phyloP scores from a whole-genome alignment of 2,888 invertebrate genomes.

The Nematopogon swammerdamellus region DNA sequence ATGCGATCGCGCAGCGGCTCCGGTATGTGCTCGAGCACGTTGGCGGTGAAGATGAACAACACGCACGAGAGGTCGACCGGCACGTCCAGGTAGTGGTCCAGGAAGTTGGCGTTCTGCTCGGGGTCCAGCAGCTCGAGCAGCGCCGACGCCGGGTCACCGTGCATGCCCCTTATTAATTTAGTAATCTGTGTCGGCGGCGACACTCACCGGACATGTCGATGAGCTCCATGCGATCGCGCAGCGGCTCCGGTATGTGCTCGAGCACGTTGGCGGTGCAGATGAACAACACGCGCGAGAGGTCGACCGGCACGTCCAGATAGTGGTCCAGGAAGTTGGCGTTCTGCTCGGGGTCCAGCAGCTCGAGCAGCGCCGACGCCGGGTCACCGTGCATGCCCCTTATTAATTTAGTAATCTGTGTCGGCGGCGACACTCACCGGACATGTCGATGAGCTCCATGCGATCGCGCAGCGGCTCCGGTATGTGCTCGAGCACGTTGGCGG shows the following conservation, averaged over 20 bases:
- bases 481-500: slow-evolving; percentile 92
- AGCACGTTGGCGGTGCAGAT: slow-evolving; percentile 97
- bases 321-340: slow-evolving; percentile 98
- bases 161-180: no score
- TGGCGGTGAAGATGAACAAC: slow-evolving; percentile 98
- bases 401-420: no score
- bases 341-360: slow-evolving; percentile 97
- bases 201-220: slow-evolving; percentile 91
- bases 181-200: no score
- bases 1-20: slow-evolving; percentile 96
- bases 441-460: slow-evolving; percentile 99
- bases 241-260: slow-evolving; percentile 95
- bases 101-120: slow-evolving; percentile 96
- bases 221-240: slow-evolving; percentile 98
- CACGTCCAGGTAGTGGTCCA: slow-evolving; percentile 99
- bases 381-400: no score
- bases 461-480: slow-evolving; percentile 97
- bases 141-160: slow-evolving; percentile 78
- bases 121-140: slow-evolving; percentile 95
- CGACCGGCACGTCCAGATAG: slow-evolving; percentile 98
- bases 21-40: slow-evolving; percentile 92
- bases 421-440: slow-evolving; percentile 64
- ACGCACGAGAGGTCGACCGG: slow-evolving; percentile 95
- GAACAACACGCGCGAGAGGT: slow-evolving; percentile 94
- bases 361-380: slow-evolving; percentile 93